Percentiles rank a stretch among this genome's conserved stretches.
These are phyloP conservation scores for Halocaridina rubra DNA, from an alignment of 2,888 invertebrate species.

Conservation along the genomic window DNA sequence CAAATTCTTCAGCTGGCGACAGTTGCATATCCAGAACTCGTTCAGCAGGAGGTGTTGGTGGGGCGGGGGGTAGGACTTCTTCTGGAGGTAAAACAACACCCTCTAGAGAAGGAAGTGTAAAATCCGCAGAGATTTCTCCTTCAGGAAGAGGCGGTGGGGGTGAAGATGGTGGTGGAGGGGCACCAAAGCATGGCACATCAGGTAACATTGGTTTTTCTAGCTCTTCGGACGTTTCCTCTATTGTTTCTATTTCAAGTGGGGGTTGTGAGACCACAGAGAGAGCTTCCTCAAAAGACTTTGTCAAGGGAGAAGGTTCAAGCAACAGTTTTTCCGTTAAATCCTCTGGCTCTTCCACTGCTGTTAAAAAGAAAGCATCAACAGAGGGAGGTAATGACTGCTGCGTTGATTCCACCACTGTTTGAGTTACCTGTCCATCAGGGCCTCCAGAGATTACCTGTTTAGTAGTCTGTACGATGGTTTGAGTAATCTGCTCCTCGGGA, in stretches of 20 bases:
- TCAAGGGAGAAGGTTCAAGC: background rate
- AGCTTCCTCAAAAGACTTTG: background rate
- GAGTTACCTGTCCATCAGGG: background rate
- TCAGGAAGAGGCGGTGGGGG: background rate
- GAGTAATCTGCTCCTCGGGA: background rate
- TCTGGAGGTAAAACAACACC: background rate
- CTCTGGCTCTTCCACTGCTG: conserved; percentile 4
- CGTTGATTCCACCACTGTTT: background rate
- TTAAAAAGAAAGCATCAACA: background rate
- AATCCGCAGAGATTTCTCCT: background rate
- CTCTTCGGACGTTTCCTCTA: background rate
- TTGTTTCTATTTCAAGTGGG: background rate
- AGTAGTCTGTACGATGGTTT: background rate
- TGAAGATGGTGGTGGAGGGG: background rate
- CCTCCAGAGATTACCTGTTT: background rate
- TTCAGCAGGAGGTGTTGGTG: background rate
- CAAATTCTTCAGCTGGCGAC: too few relatives aligned
- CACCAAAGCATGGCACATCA: background rate
- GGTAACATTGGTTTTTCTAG: background rate
- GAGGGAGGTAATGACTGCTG: background rate
- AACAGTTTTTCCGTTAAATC: background rate
- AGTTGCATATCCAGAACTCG: too few relatives aligned
- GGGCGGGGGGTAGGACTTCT: background rate
- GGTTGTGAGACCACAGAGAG: background rate
- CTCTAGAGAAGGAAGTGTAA: background rate